Evolutionary conservation across 2,797 vertebrate genomes (phyloP).

Genomic region (Columba guinea): DNA sequence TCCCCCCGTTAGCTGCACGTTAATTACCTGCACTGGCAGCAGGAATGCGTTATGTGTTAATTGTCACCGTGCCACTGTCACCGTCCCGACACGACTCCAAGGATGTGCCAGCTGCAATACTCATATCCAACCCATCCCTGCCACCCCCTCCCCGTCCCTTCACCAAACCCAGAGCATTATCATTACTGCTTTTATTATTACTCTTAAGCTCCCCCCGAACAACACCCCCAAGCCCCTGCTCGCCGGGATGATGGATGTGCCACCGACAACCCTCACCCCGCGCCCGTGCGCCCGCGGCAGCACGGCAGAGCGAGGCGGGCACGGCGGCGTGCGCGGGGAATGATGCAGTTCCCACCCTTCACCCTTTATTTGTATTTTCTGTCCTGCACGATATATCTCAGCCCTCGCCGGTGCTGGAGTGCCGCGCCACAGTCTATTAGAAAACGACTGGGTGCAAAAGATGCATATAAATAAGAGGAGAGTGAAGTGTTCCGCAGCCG

Average conservation of each 20-base stretch:
- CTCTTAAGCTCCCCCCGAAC: rapidly evolving
- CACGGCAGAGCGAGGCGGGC: background rate
- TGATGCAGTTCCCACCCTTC: constrained; percentile 4
- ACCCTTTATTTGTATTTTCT: constrained; percentile 5
- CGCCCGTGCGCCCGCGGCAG: background rate
- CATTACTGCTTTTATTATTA: rapidly evolving
- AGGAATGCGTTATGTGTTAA: rapidly evolving
- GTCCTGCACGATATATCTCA: background rate
- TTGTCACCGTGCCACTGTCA: background rate
- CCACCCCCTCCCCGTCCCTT: background rate
- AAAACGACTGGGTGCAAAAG: background rate
- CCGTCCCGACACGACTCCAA: background rate
- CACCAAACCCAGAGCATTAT: rapidly evolving
- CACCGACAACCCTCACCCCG: background rate
- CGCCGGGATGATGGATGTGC: background rate
- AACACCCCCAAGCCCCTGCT: rapidly evolving
- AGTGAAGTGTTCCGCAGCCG: constrained; percentile 7
- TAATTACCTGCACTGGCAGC: background rate
- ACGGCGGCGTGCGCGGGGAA: background rate
- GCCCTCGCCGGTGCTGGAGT: background rate
- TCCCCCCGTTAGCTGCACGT: background rate
- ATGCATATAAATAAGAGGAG: constrained; percentile 26
- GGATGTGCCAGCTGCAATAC: rapidly evolving
- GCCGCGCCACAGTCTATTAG: constrained; percentile 6
- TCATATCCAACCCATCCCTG: background rate